Base-by-base conservation (phyloP, 1,140 invertebrate species). In the Watersipora subatra region DNA sequence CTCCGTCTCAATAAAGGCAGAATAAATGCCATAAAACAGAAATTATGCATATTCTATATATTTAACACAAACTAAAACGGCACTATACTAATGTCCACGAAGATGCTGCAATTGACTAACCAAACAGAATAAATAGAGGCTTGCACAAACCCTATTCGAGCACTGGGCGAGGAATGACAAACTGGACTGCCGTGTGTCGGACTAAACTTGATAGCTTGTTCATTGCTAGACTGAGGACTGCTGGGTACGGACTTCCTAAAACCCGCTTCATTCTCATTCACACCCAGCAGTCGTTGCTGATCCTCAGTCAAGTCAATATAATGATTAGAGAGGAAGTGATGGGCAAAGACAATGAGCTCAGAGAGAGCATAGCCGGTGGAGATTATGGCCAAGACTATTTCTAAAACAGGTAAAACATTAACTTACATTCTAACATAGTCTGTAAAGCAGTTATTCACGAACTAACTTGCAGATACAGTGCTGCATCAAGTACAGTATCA, bases 261-360 rank as follows among this genome's bases (percentile, higher is more conserved):
- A 34, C 57, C 67, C 56, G 55, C 64, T 66, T 68, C 68, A 63
- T 61, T 68, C 27, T 66, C 55, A 46, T 62, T 34, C 24, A 71
- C 59, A 17, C 69, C 70, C 62, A 71, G 62, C 57, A 71, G 57
- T 2, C 20, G 29, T 19, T 67, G 20, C 57, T 71, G 68, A 19
- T 57, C 7, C 17, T 67, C 64, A 7, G 67, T 67, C 28, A 71
- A 20, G 27, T 65, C 64, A 19, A 70, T 61, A 24, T 26, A 46
- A 19, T 63, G 57, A 17, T 64, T 65, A 65, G 68, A 69, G 0
- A 71, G 1, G 28, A 29, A 64, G 22, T 46, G 61, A 61, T 62
- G 64, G 19, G 67, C 57, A 26, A 67, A 70, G 1, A 27, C 12
- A 2, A 65, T 28, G 7, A 69, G 30, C 3, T 65, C 27, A 12